phyloP scores from a whole-genome alignment of 2,113 vertebrate genomes.

The Sisor rabdophorus region DNA sequence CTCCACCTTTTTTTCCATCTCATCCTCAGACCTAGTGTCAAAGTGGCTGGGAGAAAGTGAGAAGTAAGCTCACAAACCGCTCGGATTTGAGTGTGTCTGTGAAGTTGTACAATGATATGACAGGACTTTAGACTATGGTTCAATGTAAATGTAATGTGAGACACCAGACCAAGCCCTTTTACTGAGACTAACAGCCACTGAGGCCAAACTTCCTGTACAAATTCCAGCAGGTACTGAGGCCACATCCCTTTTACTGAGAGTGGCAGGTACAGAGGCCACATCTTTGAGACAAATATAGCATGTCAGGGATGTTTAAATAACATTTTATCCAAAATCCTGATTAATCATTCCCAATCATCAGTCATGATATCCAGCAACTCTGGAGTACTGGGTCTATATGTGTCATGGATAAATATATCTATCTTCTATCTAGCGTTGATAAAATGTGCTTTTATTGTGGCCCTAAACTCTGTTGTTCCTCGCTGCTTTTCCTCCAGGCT shows the following conservation, averaged over 20 bases:
- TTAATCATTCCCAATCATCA: neutral
- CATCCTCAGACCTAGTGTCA: conserved; percentile 94
- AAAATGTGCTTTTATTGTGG: neutral
- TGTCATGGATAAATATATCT: neutral
- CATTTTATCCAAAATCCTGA: neutral
- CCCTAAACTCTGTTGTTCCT: neutral
- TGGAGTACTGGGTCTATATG: neutral
- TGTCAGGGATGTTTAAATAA: neutral
- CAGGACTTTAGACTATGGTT: neutral
- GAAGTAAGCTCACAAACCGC: conserved; percentile 76
- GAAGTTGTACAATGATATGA: neutral
- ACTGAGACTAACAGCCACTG: neutral
- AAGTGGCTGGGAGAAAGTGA: conserved; percentile 99
- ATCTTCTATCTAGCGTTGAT: too few relatives aligned
- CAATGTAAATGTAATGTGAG: neutral
- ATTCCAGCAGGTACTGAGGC: too few relatives aligned
- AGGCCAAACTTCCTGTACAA: neutral
- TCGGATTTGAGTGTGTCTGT: neutral
- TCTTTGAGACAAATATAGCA: too few relatives aligned
- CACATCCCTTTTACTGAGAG: too few relatives aligned
- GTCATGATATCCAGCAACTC: neutral
- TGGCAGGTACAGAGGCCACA: too few relatives aligned
- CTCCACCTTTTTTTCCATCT: conserved; percentile 95
- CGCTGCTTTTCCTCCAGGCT: conserved; percentile 67
- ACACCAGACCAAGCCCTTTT: neutral